Conservation (phyloP, 2,113 vertebrate genomes). For the Entosphenus tridentatus region DNA sequence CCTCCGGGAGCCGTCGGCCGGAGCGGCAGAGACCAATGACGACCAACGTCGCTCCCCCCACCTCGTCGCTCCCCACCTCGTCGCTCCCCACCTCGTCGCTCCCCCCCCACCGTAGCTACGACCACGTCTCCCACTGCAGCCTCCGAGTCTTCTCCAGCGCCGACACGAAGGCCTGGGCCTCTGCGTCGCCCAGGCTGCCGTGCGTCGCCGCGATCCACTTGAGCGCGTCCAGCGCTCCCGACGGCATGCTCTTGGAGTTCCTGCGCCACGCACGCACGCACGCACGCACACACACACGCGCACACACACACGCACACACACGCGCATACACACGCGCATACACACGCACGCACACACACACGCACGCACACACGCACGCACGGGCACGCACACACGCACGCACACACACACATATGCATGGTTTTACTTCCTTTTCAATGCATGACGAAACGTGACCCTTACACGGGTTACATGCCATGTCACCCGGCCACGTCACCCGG, state of each 20-base stretch:
- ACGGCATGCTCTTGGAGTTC: slow-evolving; percentile 62
- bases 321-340: too few species aligned
- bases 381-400: not conserved
- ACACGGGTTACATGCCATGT: not conserved
- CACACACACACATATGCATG: not conserved
- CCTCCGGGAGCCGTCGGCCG: too few species aligned
- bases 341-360: not conserved
- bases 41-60: not conserved
- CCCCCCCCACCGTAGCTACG: slow-evolving; percentile 19
- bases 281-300: too few species aligned
- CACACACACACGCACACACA: not conserved
- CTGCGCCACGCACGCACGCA: slow-evolving; percentile 17
- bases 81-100: not conserved
- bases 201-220: slow-evolving; percentile 28
- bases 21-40: too few species aligned
- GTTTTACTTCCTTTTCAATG: not conserved
- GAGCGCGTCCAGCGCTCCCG: slow-evolving; percentile 33
- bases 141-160: slow-evolving; percentile 34
- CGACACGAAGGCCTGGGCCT: slow-evolving; percentile 32
- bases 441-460: not conserved
- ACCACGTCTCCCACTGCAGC: slow-evolving; percentile 86
- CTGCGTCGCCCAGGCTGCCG: slow-evolving; percentile 26
- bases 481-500: not conserved
- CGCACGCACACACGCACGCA: not conserved
- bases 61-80: not conserved